Evolutionary conservation across 2,888 invertebrate genomes (phyloP).

Genomic region (Folsomia candida): DNA sequence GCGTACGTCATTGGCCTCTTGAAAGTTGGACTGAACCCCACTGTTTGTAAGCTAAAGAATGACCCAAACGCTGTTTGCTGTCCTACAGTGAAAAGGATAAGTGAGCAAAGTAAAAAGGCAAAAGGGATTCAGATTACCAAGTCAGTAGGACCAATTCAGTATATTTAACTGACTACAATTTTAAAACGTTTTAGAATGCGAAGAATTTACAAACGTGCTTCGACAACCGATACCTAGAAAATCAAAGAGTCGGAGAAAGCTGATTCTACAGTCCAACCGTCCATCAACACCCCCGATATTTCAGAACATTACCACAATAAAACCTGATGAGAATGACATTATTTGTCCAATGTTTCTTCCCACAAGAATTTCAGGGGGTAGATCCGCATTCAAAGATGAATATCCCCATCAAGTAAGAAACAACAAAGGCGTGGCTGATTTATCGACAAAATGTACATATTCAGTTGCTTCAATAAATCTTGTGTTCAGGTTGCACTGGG

Average conservation of each 20-base stretch:
- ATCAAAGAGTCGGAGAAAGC: neutral
- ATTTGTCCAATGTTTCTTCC: slow-evolving; percentile 1
- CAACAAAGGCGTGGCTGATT: neutral
- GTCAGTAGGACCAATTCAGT: too few species aligned
- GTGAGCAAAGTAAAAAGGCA: slow-evolving; percentile 16
- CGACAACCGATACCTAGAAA: neutral
- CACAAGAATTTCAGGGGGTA: slow-evolving; percentile 36
- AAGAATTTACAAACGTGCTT: slow-evolving; percentile 17
- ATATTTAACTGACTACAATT: neutral
- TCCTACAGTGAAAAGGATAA: slow-evolving; percentile 22
- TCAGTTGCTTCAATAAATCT: too few species aligned
- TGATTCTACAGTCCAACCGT: neutral
- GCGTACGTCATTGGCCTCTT: slow-evolving; percentile 24
- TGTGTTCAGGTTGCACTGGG: slow-evolving; percentile 33
- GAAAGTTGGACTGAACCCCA: slow-evolving; percentile 29
- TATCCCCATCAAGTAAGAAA: slow-evolving; percentile 35
- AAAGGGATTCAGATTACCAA: neutral
- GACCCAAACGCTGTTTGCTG: slow-evolving; percentile 27
- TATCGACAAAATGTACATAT: neutral
- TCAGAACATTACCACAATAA: neutral
- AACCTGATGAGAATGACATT: neutral
- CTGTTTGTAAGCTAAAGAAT: slow-evolving; percentile 4
- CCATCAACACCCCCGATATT: slow-evolving; percentile 11
- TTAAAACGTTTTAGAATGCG: slow-evolving; percentile 20
- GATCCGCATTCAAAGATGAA: slow-evolving; percentile 30